phyloP scores from a whole-genome alignment of 2,888 invertebrate species.

The Hypolimnas misippus region DNA sequence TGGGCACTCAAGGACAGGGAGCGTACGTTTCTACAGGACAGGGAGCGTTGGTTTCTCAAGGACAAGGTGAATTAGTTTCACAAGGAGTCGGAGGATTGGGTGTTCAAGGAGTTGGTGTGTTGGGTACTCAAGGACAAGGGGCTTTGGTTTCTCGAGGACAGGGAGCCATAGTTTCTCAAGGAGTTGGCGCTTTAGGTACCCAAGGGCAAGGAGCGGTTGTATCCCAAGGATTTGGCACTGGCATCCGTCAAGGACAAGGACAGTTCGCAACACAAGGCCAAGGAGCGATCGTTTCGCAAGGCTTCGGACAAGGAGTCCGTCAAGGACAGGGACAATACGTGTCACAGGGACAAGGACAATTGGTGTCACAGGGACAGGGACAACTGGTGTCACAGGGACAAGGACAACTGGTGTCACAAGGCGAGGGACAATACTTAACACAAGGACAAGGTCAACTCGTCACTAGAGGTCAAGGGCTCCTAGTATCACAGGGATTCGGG shows the following conservation, averaged over 20 bases:
- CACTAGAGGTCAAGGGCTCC: constrained; percentile 37
- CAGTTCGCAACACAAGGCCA: constrained; percentile 26
- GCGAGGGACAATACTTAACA: constrained; percentile 43
- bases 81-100: constrained; percentile 26
- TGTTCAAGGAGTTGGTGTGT: background rate
- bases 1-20: constrained; percentile 37
- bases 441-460: constrained; percentile 48
- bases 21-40: constrained; percentile 31
- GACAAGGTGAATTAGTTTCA: constrained; percentile 33
- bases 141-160: constrained; percentile 20
- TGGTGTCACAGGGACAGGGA: constrained; percentile 46
- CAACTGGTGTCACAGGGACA: constrained; percentile 46
- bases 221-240: constrained; percentile 35
- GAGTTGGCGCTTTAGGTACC: constrained; percentile 51
- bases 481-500: constrained; percentile 40
- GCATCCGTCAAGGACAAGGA: constrained; percentile 34
- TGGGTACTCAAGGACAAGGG: constrained; percentile 21
- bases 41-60: constrained; percentile 18
- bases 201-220: constrained; percentile 40
- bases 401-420: constrained; percentile 47
- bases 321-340: constrained; percentile 46
- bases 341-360: constrained; percentile 40
- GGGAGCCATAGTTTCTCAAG: constrained; percentile 31
- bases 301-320: constrained; percentile 47
- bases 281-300: constrained; percentile 37